Evolutionary conservation across 2,797 vertebrate species (phyloP).

Genomic region (Chelidonichthys spinosus): DNA sequence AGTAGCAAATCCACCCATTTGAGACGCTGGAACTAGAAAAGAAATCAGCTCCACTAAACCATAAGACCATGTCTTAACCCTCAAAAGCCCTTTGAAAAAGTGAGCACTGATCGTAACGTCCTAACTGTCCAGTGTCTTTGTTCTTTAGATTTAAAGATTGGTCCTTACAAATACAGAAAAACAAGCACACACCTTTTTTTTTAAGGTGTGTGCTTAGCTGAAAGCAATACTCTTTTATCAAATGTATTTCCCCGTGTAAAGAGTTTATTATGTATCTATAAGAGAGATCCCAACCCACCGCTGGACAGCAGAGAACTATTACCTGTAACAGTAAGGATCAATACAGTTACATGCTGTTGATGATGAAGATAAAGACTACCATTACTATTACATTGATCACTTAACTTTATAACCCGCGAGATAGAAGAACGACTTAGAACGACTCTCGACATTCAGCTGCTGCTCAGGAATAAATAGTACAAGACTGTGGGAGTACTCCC

Average conservation of each 20-base stretch:
- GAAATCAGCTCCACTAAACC: neutral
- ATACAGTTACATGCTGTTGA: neutral
- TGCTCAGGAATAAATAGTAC: slow-evolving; percentile 44
- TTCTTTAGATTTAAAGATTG: neutral
- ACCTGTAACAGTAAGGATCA: slow-evolving; percentile 6
- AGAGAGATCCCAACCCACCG: neutral
- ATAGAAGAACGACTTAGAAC: slow-evolving; percentile 7
- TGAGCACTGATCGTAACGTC: neutral
- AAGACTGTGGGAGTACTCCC: slow-evolving; percentile 46
- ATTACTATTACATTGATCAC: neutral
- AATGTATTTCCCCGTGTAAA: neutral
- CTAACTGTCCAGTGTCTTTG: neutral
- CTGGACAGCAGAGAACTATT: slow-evolving; percentile 1
- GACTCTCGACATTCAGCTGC: slow-evolving; percentile 54
- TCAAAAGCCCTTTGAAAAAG: neutral
- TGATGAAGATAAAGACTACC: slow-evolving; percentile 6
- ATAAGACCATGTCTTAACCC: neutral
- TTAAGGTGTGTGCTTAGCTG: too few relatives aligned
- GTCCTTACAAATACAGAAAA: neutral
- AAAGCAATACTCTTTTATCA: neutral
- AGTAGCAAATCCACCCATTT: neutral
- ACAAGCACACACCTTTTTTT: neutral
- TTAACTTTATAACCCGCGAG: neutral
- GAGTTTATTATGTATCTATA: neutral
- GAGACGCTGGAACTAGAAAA: neutral